A percentile compares a stretch with the other conserved stretches of the same genome.
Evolutionary conservation across 2,113 vertebrate genomes (phyloP).

Genomic region (Nesospiza acunhae): DNA sequence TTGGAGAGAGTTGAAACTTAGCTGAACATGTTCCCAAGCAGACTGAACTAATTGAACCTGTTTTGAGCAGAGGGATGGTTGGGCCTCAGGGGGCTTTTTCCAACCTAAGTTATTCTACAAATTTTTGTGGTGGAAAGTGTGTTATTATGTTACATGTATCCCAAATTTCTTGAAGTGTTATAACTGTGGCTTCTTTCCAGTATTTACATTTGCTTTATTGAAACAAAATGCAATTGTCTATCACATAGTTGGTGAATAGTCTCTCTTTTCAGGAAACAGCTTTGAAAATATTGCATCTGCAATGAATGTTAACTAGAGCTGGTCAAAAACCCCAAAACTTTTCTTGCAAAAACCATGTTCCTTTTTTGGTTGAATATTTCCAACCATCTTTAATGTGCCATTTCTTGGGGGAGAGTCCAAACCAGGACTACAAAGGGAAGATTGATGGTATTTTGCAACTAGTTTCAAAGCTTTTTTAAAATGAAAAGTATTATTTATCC

Average conservation of each 20-base stretch:
- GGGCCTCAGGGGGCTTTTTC: background rate
- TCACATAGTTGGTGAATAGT: background rate
- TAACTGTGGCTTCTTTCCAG: background rate
- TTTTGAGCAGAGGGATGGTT: background rate
- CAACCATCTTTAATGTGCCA: background rate
- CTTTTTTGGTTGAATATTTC: slow-evolving; percentile 30
- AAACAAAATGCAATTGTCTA: background rate
- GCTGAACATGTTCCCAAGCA: background rate
- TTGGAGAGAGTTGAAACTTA: background rate
- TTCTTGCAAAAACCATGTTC: slow-evolving; percentile 40
- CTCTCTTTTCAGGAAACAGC: background rate
- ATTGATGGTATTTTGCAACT: slow-evolving; percentile 29
- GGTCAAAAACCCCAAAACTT: slow-evolving; percentile 29
- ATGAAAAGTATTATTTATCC: background rate
- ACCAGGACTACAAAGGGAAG: background rate
- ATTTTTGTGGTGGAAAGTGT: background rate
- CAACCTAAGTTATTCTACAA: background rate
- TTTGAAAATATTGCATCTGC: slow-evolving; percentile 20
- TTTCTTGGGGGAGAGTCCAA: slow-evolving; percentile 45
- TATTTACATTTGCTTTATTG: background rate
- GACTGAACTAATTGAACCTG: background rate
- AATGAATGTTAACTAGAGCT: background rate
- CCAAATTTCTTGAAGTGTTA: background rate
- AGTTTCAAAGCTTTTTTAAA: background rate
- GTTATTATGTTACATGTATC: background rate